Evolutionary conservation across 2,113 vertebrate species (phyloP), one percentile per base, ranked within the genome.

Genomic region (Spermophilus dauricus): DNA sequence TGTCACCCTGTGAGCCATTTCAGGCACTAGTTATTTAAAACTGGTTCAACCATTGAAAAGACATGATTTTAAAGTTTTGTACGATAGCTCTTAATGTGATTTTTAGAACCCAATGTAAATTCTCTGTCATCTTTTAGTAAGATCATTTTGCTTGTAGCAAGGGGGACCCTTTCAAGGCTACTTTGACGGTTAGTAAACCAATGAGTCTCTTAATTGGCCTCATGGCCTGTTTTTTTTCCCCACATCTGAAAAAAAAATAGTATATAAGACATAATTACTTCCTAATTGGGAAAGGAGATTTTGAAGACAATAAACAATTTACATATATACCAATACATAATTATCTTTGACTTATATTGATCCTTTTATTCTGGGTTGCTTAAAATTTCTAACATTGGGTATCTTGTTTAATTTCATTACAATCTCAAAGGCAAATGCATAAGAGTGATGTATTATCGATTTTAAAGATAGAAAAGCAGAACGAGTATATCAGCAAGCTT

Each of bases 201-300:
- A 17, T 28, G 30, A 70, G 56, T 86, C 65, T 51, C 87, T 93
- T 96, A 89, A 87, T 51, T 91, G 80, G 63, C 82, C 83, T 90
- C 75, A 78, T 26, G 67, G 34, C 20, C 72, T 20, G 56, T 6
- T 56, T 56, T 12, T 53, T 18, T 81, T 78, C n/a, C 56, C 56
- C 56, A 8, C 65, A 72, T 91, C 93, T 97, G 72, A 63, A 88
- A 87, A 88, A 87, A 86, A 85, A 51, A 80, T 16, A 82, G 51
- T 51, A n/a, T 83, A 5, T 84, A 93, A 89, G 16, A 83, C 89
- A 86, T 81, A 83, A 86, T 97, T 93, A 89, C 73, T 51, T 97
- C 92, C 45, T 87, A 97, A 80, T 39, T 56, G 6, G 45, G 48
- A 76, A 89, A 93, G 37, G 8, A 72, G 53, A 83, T 87, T 97